Evolutionary conservation across 2,113 vertebrate species (phyloP).

Genomic region (Burhinus bistriatus): DNA sequence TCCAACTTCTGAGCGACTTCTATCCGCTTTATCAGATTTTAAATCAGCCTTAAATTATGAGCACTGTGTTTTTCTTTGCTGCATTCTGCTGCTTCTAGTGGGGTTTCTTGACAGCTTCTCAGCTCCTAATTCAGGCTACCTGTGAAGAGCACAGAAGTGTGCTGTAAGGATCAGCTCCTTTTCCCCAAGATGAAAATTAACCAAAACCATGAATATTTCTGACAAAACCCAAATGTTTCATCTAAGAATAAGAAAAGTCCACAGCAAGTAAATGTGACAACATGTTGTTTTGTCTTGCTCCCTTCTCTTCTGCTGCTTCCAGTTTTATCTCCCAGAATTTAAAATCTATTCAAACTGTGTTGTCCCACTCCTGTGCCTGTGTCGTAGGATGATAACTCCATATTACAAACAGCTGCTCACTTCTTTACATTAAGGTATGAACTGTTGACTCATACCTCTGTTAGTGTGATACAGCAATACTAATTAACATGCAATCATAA

Average conservation of each 20-base stretch:
- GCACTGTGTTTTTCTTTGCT: not conserved
- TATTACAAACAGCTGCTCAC: not conserved
- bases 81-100: not conserved
- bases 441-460: not conserved
- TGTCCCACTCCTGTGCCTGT: not conserved
- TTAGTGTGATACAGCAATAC: not conserved
- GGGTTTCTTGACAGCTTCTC: not conserved
- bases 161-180: not conserved
- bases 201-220: not conserved
- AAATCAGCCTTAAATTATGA: not conserved
- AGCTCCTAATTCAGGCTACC: not conserved
- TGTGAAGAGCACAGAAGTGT: not conserved
- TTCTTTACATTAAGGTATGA: not conserved
- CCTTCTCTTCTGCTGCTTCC: not conserved
- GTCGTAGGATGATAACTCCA: not conserved
- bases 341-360: not conserved
- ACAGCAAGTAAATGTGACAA: not conserved
- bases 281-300: not conserved
- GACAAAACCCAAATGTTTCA: not conserved
- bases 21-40: not conserved
- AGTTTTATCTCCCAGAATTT: not conserved
- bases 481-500: not conserved
- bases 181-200: not conserved
- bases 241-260: not conserved
- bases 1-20: not conserved